phyloP scores from a whole-genome alignment of 2,888 invertebrate genomes.

The Iphiclides podalirius region DNA sequence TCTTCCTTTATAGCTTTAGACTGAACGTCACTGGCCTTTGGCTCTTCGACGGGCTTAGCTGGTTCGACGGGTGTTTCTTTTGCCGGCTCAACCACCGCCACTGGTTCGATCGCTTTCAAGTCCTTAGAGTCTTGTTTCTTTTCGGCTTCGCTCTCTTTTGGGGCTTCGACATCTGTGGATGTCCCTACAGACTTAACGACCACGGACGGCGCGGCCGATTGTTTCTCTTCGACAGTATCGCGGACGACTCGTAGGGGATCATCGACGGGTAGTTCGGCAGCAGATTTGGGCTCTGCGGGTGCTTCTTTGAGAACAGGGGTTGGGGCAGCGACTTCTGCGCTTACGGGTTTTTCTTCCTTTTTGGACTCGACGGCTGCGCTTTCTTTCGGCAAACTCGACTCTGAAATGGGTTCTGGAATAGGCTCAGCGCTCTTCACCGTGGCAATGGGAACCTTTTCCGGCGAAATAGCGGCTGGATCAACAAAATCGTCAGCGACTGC shows the following conservation, averaged over 20 bases:
- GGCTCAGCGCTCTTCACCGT: slow-evolving; percentile 59
- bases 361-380: slow-evolving; percentile 34
- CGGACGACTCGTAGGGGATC: slow-evolving; percentile 58
- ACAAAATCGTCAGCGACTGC: slow-evolving; percentile 58
- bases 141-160: slow-evolving; percentile 27
- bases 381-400: slow-evolving; percentile 29
- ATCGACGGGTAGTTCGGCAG: slow-evolving; percentile 32
- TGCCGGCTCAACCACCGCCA: slow-evolving; percentile 13
- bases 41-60: slow-evolving; percentile 23
- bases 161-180: slow-evolving; percentile 32
- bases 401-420: slow-evolving; percentile 34
- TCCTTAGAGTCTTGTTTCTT: slow-evolving; percentile 27
- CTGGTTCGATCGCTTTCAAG: slow-evolving; percentile 11
- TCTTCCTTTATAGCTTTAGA: slow-evolving; percentile 31
- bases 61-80: slow-evolving; percentile 24
- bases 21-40: slow-evolving; percentile 30
- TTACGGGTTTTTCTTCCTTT: slow-evolving; percentile 30
- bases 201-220: slow-evolving; percentile 31
- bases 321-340: slow-evolving; percentile 25
- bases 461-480: slow-evolving; percentile 48
- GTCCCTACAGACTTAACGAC: slow-evolving; percentile 31
- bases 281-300: slow-evolving; percentile 21
- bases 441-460: slow-evolving; percentile 46
- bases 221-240: slow-evolving; percentile 57
- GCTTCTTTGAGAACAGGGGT: slow-evolving; percentile 22